Evolutionary conservation across 2,113 vertebrate genomes (phyloP), one percentile per base, ranked within the genome.

Genomic region (Eolophus roseicapilla): DNA sequence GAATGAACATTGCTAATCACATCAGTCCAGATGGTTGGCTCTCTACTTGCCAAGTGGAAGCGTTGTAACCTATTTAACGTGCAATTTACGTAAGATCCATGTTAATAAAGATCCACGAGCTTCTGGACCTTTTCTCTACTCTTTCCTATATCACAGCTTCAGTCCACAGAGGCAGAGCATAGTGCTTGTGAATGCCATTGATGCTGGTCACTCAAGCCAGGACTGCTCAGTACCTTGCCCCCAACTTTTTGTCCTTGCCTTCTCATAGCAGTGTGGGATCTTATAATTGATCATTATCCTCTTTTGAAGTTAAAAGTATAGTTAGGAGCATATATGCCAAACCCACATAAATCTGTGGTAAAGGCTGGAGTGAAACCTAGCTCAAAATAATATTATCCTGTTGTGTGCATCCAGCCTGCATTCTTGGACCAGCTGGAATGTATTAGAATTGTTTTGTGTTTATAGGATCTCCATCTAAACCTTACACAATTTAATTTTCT

Each of bases 1-100:
- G 91, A 96, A 97, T 91, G 93, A 96, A 97, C 96, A 92, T 70
- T 86, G 93, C 95, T 97, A 97, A 97, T 97, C 96, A 95, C 94
- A 92, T 96, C 93, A 97, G 95, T 91, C 94, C 97, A 97, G 97
- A 97, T 97, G 97, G 97, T 68, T 95, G 86, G 68, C 49, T 94
- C 62, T 94, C 90, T 93, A 92, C 91, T 90, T 97, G 97, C 96
- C 97, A 97, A 97, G 91, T 92, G 86, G 80, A 92, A 96, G 92
- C 88, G 94, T 84, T 95, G 94, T 93, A 96, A 90, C 93, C 87
- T 87, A 92, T 94, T 97, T 97, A 94, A 96, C 91, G 86, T 95
- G 91, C 91, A 75, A 92, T 97, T 96, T 97, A 87, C 85, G 83
- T 96, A 95, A 92, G 82, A 81, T 96, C 83, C 35, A 64, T 82